phyloP scores from a whole-genome alignment of 2,113 vertebrate genomes.

The Coryphaenoides rupestris region DNA sequence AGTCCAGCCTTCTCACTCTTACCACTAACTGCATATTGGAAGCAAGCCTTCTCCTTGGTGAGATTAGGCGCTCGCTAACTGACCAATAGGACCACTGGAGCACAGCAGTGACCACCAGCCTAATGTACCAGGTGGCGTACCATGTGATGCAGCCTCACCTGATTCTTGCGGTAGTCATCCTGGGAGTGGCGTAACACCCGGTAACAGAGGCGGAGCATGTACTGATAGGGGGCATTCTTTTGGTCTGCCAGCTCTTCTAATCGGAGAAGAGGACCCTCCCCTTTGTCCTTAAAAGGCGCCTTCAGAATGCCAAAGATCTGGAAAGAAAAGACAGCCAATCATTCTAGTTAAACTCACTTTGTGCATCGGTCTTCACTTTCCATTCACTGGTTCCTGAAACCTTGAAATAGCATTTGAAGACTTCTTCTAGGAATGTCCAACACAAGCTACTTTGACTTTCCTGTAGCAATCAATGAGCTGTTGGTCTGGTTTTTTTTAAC shows the following conservation, averaged over 20 bases:
- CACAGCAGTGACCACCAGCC: not conserved
- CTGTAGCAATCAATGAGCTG: no score
- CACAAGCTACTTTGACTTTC: no score
- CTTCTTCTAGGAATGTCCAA: no score
- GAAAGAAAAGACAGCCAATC: not conserved
- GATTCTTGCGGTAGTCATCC: slow-evolving; percentile 98
- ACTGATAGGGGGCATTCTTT: slow-evolving; percentile 94
- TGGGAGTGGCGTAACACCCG: slow-evolving; percentile 92
- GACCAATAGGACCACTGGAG: not conserved
- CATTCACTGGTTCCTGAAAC: not conserved
- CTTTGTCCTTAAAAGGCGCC: slow-evolving; percentile 88
- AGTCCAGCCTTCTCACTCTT: no score
- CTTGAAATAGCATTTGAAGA: no score
- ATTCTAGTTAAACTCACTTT: not conserved
- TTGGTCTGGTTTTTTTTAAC: no score
- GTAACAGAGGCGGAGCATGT: slow-evolving; percentile 97
- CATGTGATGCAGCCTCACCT: slow-evolving; percentile 62
- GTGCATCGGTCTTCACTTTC: not conserved
- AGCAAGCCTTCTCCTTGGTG: no score
- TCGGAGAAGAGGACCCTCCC: slow-evolving; percentile 82
- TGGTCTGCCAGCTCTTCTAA: slow-evolving; percentile 95
- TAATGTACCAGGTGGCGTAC: no score
- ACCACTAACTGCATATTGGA: no score
- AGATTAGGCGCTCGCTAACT: not conserved
- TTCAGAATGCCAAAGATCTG: slow-evolving; percentile 98